Evolutionary conservation across 2,888 invertebrate species (phyloP).

Genomic region (Agrochola lychnidis): DNA sequence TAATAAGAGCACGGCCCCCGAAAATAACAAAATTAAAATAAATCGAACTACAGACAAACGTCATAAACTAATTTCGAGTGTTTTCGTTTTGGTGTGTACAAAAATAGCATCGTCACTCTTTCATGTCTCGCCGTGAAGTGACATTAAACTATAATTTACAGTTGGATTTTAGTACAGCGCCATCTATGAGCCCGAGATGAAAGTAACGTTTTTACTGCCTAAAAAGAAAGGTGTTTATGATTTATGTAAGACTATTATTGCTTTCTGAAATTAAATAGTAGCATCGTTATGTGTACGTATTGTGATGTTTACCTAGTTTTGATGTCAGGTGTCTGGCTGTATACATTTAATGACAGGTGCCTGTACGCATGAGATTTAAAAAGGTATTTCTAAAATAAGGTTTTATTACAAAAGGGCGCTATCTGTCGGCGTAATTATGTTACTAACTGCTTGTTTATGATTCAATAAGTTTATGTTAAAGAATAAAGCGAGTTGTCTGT

Average conservation of each 20-base stretch:
- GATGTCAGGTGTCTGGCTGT: constrained; percentile 64
- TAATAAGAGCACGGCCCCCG: constrained; percentile 86
- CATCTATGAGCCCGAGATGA: constrained; percentile 85
- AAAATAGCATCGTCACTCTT: constrained; percentile 90
- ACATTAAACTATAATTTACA: constrained; percentile 89
- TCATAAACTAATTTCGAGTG: constrained; percentile 91
- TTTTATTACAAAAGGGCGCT: constrained; percentile 61
- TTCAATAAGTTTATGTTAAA: constrained; percentile 48
- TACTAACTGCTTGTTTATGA: constrained; percentile 50
- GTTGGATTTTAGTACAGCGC: constrained; percentile 83
- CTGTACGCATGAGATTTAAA: constrained; percentile 37
- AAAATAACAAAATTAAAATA: constrained; percentile 91
- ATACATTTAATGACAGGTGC: constrained; percentile 62
- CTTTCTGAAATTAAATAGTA: constrained; percentile 81
- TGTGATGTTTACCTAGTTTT: constrained; percentile 61
- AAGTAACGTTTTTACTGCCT: constrained; percentile 81
- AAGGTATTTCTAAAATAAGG: constrained; percentile 54
- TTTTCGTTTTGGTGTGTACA: constrained; percentile 89
- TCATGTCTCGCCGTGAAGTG: constrained; percentile 87
- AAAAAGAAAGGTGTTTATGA: constrained; percentile 86
- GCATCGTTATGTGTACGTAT: constrained; percentile 72
- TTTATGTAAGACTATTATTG: constrained; percentile 82
- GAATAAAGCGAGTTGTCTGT: constrained; percentile 41
- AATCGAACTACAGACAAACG: constrained; percentile 90
- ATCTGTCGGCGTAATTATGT: constrained; percentile 49